These are phyloP conservation scores for Silvanus unidentatus DNA, from an alignment of 2,888 invertebrate genomes.

Conservation along the genomic window DNA sequence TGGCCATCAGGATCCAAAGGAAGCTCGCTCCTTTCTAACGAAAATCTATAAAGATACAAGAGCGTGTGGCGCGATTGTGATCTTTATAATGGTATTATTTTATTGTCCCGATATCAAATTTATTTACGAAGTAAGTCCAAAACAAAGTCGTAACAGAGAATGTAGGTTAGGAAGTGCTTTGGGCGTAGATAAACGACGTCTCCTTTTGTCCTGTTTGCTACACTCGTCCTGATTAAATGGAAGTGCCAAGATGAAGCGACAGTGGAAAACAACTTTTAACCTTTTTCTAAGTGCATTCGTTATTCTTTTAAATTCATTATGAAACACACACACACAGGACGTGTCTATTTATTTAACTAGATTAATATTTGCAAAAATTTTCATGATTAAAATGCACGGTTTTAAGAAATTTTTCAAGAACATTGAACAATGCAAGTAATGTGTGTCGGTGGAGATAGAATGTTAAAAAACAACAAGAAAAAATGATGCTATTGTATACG, in stretches of 20 bases:
- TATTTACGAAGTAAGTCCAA: constrained; percentile 33
- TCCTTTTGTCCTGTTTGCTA: constrained; percentile 1
- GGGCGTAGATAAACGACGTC: constrained; percentile 21
- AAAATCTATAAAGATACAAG: too few relatives aligned
- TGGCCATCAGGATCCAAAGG: too few relatives aligned
- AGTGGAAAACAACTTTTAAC: constrained; percentile 1
- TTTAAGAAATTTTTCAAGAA: too few relatives aligned
- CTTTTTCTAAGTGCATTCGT: constrained; percentile 1
- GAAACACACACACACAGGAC: too few relatives aligned
- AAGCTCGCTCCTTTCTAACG: too few relatives aligned
- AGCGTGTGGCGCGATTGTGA: too few relatives aligned
- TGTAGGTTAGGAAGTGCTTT: constrained; percentile 29
- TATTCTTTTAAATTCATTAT: constrained; percentile 2
- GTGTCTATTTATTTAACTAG: too few relatives aligned
- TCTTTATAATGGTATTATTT: constrained; percentile 1
- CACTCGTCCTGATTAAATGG: constrained; percentile 19
- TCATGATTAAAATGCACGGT: too few relatives aligned
- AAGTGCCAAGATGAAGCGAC: constrained; percentile 5
- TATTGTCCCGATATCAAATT: constrained; percentile 27
- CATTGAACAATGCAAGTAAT: too few relatives aligned
- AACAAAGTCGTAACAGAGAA: constrained; percentile 39
- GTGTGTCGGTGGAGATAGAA: too few relatives aligned
- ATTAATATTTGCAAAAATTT: too few relatives aligned
- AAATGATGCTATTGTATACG: neutral
- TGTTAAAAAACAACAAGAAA: too few relatives aligned